Conservation (phyloP, 2,888 invertebrate species). For the Epinotia brunnichana region DNA sequence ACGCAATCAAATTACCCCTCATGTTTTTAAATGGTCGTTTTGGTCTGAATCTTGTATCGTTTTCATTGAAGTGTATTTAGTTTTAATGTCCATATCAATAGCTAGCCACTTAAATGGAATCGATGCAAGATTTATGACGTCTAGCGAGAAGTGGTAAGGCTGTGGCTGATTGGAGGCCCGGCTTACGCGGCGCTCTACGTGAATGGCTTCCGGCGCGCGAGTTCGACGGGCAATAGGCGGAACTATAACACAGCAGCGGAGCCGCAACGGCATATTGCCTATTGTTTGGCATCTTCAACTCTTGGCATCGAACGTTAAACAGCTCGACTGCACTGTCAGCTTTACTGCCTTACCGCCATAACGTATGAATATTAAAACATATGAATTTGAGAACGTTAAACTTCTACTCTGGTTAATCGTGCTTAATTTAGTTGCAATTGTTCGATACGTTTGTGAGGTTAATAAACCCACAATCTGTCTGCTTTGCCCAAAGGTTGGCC, state of each 20-base stretch:
- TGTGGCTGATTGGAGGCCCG: not conserved
- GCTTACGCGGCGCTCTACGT: conserved; percentile 41
- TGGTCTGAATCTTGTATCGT: too few relatives aligned
- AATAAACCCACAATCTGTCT: too few relatives aligned
- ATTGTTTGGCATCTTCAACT: conserved; percentile 81
- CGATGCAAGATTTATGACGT: too few relatives aligned
- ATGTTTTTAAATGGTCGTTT: too few relatives aligned
- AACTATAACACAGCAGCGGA: conserved; percentile 65
- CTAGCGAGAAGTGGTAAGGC: not conserved
- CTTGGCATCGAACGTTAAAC: conserved; percentile 78
- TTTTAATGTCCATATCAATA: too few relatives aligned
- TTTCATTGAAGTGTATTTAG: too few relatives aligned
- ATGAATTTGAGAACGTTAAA: conserved; percentile 58
- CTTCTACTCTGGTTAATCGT: conserved; percentile 52
- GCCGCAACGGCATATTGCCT: conserved; percentile 73
- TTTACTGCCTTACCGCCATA: conserved; percentile 72
- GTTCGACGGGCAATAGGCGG: conserved; percentile 70
- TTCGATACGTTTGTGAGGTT: not conserved
- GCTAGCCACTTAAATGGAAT: too few relatives aligned
- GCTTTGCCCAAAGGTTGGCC: too few relatives aligned
- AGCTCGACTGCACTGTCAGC: conserved; percentile 72
- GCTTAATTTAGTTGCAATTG: conserved; percentile 49
- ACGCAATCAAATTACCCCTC: too few relatives aligned
- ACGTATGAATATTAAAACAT: conserved; percentile 74
- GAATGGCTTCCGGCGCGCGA: conserved; percentile 73